Conservation (phyloP, 2,113 vertebrate species). For the Pelecanus crispus region DNA sequence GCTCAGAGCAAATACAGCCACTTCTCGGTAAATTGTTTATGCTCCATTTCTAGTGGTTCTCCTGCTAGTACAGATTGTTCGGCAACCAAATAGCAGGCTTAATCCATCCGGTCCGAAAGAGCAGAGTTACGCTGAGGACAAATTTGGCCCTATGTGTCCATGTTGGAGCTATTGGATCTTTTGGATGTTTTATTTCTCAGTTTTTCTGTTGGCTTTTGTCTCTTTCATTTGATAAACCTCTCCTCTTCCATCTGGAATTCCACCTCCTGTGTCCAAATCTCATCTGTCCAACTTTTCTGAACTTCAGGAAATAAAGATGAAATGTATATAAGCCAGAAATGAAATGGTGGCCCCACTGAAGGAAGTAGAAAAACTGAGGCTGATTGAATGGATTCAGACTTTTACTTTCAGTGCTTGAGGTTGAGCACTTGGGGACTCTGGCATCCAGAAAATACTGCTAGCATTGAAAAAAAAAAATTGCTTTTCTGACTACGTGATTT, state of each 20-base stretch:
- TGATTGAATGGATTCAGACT: neutral
- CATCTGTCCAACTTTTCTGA: neutral
- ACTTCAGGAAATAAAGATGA: neutral
- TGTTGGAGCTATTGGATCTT: neutral
- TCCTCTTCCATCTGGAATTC: conserved; percentile 35
- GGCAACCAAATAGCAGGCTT: neutral
- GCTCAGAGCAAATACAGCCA: neutral
- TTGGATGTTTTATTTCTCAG: neutral
- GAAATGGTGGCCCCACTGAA: neutral
- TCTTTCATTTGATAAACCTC: neutral
- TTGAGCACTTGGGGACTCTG: neutral
- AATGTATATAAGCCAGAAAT: neutral
- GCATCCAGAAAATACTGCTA: neutral
- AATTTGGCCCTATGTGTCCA: neutral
- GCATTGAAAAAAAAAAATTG: neutral
- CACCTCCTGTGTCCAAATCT: neutral
- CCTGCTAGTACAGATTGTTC: neutral
- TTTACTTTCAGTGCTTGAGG: neutral
- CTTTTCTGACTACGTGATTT: neutral
- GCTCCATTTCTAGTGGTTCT: neutral
- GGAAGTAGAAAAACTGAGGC: neutral
- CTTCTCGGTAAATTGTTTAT: neutral
- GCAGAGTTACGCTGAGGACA: neutral
- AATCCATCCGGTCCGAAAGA: neutral
- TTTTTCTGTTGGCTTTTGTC: neutral